Conservation (phyloP, 2,113 vertebrate species). For the Gavia stellata region DNA sequence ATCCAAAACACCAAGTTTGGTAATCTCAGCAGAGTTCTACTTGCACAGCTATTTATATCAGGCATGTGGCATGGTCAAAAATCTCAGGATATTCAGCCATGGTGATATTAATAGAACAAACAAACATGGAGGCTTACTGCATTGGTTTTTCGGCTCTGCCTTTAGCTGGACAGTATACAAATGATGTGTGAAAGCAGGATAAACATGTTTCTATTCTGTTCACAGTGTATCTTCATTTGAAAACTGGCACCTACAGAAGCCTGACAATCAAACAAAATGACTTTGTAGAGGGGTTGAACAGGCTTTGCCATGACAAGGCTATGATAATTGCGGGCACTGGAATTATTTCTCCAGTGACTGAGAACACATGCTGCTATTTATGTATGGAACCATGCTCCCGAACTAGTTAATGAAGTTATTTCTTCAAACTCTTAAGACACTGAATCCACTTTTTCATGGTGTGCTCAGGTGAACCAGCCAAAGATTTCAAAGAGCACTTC, state of each 20-base stretch:
- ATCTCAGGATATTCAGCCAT: neutral
- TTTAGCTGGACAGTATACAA: neutral
- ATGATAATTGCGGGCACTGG: neutral
- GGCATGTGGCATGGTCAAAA: neutral
- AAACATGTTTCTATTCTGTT: neutral
- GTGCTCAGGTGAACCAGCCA: neutral
- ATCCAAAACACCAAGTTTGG: neutral
- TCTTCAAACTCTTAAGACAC: neutral
- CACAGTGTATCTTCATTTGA: neutral
- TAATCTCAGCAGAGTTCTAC: neutral
- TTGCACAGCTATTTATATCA: constrained; percentile 2
- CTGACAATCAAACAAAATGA: neutral
- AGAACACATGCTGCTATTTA: neutral
- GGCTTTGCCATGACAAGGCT: neutral
- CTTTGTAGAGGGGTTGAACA: neutral
- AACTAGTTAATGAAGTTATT: neutral
- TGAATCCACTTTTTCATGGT: neutral
- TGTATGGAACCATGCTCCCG: neutral
- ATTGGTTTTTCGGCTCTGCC: neutral
- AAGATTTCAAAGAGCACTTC: neutral
- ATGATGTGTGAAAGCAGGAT: neutral
- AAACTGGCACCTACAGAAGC: neutral
- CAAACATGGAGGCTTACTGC: neutral
- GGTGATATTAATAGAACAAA: neutral
- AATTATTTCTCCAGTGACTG: neutral